Evolutionary conservation across 1,140 invertebrate species (phyloP).

Genomic region (Arion vulgaris): DNA sequence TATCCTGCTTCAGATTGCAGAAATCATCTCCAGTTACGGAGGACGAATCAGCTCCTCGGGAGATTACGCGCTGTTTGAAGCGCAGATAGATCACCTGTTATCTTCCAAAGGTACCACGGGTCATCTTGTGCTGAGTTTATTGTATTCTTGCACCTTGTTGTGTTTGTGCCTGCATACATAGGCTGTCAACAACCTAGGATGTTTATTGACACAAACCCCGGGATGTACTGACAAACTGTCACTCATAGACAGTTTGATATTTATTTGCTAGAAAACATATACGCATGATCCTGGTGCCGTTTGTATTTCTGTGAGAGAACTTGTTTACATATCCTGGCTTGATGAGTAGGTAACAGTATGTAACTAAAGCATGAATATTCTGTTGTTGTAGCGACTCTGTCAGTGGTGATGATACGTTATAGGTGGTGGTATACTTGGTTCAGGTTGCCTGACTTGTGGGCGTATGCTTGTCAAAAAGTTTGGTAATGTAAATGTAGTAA

Average conservation of each 20-base stretch:
- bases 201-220: no score
- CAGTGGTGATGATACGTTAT: no score
- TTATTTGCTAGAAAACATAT: not conserved
- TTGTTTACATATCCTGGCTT: not conserved
- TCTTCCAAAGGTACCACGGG: constrained; percentile 42
- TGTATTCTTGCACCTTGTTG: not conserved
- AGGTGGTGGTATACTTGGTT: no score
- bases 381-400: no score
- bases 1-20: constrained; percentile 67
- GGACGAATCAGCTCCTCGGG: constrained; percentile 60
- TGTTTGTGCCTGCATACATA: not conserved
- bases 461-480: no score
- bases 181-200: not conserved
- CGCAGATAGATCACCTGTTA: constrained; percentile 52
- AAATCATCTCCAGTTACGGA: constrained; percentile 70
- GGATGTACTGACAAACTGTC: no score
- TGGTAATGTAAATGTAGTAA: no score
- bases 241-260: no score
- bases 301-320: not conserved
- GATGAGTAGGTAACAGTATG: no score
- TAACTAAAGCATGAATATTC: no score
- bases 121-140: not conserved
- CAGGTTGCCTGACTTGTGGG: no score
- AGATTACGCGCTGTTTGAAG: constrained; percentile 51
- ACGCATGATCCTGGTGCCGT: not conserved